Evolutionary conservation across 2,888 invertebrate species (phyloP), one percentile per base, ranked within the genome.

Genomic region (Drosophila colorata): DNA sequence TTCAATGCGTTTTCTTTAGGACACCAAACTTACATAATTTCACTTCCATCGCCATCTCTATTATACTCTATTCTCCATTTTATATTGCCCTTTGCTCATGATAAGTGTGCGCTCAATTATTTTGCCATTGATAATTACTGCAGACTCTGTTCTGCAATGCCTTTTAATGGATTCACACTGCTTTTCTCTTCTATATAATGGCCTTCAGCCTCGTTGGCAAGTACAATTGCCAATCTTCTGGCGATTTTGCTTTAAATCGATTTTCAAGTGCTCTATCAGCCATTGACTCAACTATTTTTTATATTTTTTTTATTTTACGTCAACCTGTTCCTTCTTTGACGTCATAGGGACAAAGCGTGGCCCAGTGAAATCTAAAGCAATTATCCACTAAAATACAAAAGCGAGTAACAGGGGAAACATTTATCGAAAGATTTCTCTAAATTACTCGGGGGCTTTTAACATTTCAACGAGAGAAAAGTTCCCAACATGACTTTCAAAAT

Each of bases 41-140:
- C n/a, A n/a, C n/a, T n/a, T n/a, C n/a, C n/a, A n/a, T n/a, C n/a
- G n/a, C n/a, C 20, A 58, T 49, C 38, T 53, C 33, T 8, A 16
- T 63, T 44, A 18, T 16, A 46, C n/a, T 20, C 18, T 5, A n/a
- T 28, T 52, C 14, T 40, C 28, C 20, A 38, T 28, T 46, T 61
- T 74, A 55, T 51, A 47, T 61, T 49, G 53, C 67, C 61, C 52
- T 38, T 35, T 41, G 33, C 35, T 31, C 44, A 38, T 56, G 66
- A 51, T 68, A 49, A 68, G 56, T 56, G 43, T 48, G 38, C 48
- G 31, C 47, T 82, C 78, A 80, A 83, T 86, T 78, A 83, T 74
- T 79, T 77, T 61, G 61, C 72, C 70, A 74, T 83, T 77, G 81
- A 77, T 81, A 80, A 83, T 78, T 80, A 80, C 71, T 67, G 66